Percentiles rank a stretch among this genome's conserved stretches.
These are phyloP conservation scores for Cercopithecus mona DNA, from an alignment of 2,113 vertebrate genomes.

Conservation along the genomic window DNA sequence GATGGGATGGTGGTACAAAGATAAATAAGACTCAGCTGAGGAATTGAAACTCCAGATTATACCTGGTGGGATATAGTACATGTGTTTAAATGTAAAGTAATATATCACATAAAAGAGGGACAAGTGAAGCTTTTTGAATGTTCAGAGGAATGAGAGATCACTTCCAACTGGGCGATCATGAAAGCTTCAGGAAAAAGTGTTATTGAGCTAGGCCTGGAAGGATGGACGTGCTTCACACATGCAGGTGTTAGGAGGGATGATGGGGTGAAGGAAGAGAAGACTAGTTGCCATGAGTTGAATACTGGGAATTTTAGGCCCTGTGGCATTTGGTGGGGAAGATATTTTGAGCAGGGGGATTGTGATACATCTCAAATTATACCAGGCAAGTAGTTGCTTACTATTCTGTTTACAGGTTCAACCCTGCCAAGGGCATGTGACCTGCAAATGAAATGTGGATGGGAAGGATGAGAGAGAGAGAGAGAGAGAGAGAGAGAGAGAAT, in stretches of 20 bases:
- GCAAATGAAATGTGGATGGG: background rate
- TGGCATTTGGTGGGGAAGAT: constrained; percentile 48
- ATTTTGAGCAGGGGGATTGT: constrained; percentile 31
- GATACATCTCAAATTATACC: constrained; percentile 12
- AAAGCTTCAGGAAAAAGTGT: background rate
- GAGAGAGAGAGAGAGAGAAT: background rate
- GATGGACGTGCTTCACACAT: background rate
- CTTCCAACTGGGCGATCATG: background rate
- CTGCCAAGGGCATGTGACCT: background rate
- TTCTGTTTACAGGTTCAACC: constrained; percentile 14
- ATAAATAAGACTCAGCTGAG: background rate
- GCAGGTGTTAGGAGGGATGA: background rate
- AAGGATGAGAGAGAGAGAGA: background rate
- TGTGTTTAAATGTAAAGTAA: background rate
- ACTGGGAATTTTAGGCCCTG: background rate
- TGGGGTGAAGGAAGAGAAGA: background rate
- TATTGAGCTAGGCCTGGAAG: background rate
- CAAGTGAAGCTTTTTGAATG: background rate
- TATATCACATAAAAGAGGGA: background rate
- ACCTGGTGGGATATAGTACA: background rate
- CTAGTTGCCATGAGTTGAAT: background rate
- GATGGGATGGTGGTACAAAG: background rate
- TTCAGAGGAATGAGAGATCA: background rate
- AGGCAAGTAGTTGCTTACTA: background rate
- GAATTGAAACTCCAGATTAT: background rate